These are phyloP conservation scores for Ophioderma brevispina DNA, from an alignment of 35 echinoderm and acorn worm species.

Conservation along the genomic window DNA sequence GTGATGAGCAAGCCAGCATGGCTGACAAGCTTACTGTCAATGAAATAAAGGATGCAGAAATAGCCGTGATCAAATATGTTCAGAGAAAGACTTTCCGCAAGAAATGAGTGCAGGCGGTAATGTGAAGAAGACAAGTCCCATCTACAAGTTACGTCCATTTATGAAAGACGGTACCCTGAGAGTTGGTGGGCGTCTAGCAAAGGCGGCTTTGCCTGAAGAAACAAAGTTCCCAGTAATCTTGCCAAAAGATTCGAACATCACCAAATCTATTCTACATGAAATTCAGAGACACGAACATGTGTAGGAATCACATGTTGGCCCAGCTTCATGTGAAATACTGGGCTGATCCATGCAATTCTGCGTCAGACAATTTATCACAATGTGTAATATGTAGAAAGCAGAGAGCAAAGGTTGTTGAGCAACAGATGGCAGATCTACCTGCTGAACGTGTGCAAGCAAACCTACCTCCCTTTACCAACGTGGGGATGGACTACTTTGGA, in stretches of 20 bases:
- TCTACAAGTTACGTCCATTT: background rate
- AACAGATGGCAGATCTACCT: background rate
- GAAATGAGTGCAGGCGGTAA: background rate
- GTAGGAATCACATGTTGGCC: background rate
- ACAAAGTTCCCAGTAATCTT: background rate
- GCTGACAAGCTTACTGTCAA: background rate
- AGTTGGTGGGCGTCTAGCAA: background rate
- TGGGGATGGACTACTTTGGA: constrained; percentile 54
- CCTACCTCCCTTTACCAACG: constrained; percentile 11
- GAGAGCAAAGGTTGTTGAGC: background rate
- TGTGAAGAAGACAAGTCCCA: background rate
- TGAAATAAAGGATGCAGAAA: background rate
- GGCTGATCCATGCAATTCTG: background rate
- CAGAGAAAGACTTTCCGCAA: background rate
- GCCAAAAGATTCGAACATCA: background rate
- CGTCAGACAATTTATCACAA: background rate
- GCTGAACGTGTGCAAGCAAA: background rate
- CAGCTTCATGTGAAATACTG: background rate
- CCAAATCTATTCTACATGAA: background rate
- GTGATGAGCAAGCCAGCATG: background rate
- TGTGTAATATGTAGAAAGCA: background rate
- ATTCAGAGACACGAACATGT: background rate
- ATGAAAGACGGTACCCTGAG: background rate
- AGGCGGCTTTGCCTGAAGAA: background rate
- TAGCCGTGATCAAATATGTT: background rate